A percentile compares a stretch with the other conserved stretches of the same genome.
Evolutionary conservation across 64 coral and sea anemone species (phyloP).

Genomic region (Montipora foliosa): DNA sequence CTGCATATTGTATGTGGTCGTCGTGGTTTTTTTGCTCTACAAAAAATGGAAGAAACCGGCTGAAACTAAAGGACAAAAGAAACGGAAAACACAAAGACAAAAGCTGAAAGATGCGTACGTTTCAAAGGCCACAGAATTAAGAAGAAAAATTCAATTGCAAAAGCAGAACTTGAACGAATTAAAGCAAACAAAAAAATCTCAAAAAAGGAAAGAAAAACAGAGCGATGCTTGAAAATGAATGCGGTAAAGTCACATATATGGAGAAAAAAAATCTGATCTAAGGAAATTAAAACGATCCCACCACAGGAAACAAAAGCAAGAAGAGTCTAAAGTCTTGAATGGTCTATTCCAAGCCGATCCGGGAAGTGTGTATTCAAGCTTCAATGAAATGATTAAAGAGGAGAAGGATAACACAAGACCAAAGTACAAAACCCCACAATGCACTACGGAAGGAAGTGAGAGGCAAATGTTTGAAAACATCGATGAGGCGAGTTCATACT

Average conservation of each 20-base stretch:
- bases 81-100: too few relatives aligned
- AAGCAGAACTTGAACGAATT: too few relatives aligned
- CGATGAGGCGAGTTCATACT: not conserved
- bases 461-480: slow-evolving; percentile 39
- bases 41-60: too few relatives aligned
- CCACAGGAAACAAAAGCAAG: not conserved
- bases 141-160: too few relatives aligned
- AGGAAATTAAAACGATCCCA: slow-evolving; percentile 23
- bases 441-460: too few relatives aligned
- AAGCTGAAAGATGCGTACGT: too few relatives aligned
- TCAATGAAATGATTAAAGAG: not conserved
- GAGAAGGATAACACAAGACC: not conserved
- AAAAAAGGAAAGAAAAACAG: slow-evolving; percentile 11
- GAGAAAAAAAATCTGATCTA: slow-evolving; percentile 12
- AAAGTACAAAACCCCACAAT: not conserved
- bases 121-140: too few relatives aligned
- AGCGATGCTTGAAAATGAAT: not conserved
- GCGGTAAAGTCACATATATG: not conserved
- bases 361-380: not conserved
- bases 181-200: too few relatives aligned
- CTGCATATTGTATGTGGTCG: too few relatives aligned
- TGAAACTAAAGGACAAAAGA: too few relatives aligned
- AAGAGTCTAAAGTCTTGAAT: not conserved
- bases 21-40: too few relatives aligned
- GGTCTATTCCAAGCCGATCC: not conserved